Percentiles rank a stretch among this genome's conserved stretches.
phyloP scores from a whole-genome alignment of 1,140 invertebrate species.

The Thalassaphorura encarpata region DNA sequence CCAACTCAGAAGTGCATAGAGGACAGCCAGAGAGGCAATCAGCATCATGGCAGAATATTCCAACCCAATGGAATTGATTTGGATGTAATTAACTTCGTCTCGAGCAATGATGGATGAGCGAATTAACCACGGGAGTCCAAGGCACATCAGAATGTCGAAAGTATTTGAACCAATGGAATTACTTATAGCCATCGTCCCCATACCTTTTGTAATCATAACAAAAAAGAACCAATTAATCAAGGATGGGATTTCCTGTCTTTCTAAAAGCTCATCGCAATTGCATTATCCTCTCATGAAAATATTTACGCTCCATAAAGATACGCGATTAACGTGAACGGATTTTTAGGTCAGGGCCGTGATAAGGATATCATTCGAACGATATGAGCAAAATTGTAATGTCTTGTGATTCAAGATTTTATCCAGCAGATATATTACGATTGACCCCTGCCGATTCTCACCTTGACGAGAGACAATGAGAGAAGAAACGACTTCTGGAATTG shows the following conservation, averaged over 20 bases:
- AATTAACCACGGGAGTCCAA: conserved; percentile 45
- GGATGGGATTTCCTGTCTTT: too few relatives aligned
- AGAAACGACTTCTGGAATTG: conserved; percentile 77
- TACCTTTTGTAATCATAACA: too few relatives aligned
- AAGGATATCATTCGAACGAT: too few relatives aligned
- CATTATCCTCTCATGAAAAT: background rate
- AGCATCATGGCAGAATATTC: conserved; percentile 38
- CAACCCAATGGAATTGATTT: conserved; percentile 36
- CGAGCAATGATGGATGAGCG: conserved; percentile 37
- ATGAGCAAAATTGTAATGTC: too few relatives aligned
- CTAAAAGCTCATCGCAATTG: too few relatives aligned
- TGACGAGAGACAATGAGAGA: conserved; percentile 67
- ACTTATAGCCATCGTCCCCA: conserved; percentile 44
- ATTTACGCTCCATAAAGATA: too few relatives aligned
- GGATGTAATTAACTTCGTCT: conserved; percentile 32
- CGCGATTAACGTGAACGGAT: too few relatives aligned
- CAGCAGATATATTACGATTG: too few relatives aligned
- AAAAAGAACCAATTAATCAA: background rate
- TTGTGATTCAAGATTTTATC: too few relatives aligned
- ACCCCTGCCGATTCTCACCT: too few relatives aligned
- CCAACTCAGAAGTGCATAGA: conserved; percentile 33
- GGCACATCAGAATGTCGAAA: conserved; percentile 45
- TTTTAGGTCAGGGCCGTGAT: too few relatives aligned
- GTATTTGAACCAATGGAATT: conserved; percentile 45
- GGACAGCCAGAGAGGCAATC: conserved; percentile 35